phyloP scores from a whole-genome alignment of 2,888 invertebrate species.

The Chymomyza caudatula region DNA sequence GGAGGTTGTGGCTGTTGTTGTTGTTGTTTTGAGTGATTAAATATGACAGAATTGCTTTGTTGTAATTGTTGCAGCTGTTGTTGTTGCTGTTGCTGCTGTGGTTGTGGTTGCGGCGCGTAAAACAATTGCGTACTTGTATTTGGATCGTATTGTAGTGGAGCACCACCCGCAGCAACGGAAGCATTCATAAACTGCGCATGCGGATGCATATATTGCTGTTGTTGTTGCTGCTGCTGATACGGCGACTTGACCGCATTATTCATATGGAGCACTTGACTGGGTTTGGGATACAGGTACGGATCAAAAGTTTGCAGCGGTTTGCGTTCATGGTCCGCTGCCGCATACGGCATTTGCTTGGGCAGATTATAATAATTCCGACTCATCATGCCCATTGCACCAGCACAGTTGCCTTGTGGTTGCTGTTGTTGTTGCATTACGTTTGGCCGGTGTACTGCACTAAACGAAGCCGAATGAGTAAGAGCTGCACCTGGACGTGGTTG shows the following conservation, averaged over 20 bases:
- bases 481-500: conserved; percentile 49
- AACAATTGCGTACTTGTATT: conserved; percentile 68
- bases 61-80: conserved; percentile 47
- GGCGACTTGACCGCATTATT: conserved; percentile 30
- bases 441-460: conserved; percentile 71
- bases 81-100: conserved; percentile 40
- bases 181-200: conserved; percentile 65
- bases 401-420: conserved; percentile 37
- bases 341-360: conserved; percentile 44
- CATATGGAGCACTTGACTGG: conserved; percentile 51
- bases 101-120: conserved; percentile 53
- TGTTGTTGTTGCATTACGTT: conserved; percentile 41
- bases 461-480: conserved; percentile 74
- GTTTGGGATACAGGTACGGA: conserved; percentile 75
- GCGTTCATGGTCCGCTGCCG: conserved; percentile 54
- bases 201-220: conserved; percentile 54
- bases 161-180: conserved; percentile 37
- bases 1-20: conserved; percentile 36
- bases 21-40: conserved; percentile 66
- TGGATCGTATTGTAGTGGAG: conserved; percentile 55
- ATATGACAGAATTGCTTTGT: conserved; percentile 73
- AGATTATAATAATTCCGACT: conserved; percentile 64
- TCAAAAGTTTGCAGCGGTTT: conserved; percentile 75
- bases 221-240: conserved; percentile 45
- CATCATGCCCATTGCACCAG: conserved; percentile 59